Percentiles rank a stretch among this genome's conserved stretches.
These are phyloP conservation scores for Electrophaes corylata DNA, from an alignment of 2,888 invertebrate genomes.

Conservation along the genomic window DNA sequence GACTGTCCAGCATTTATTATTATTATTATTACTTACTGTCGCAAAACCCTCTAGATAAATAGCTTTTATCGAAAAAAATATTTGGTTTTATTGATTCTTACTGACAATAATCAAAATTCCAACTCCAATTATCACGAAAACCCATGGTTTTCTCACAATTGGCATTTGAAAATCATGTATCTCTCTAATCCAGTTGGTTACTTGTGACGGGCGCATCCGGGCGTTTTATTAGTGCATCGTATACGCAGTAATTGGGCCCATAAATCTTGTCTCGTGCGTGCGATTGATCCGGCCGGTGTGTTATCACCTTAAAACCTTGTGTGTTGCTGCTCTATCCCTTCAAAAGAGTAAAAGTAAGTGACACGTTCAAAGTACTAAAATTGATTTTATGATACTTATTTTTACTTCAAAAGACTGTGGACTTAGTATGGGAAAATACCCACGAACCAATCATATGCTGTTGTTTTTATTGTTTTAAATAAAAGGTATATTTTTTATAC, in stretches of 20 bases:
- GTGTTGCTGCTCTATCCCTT: constrained; percentile 14
- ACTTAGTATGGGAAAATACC: not conserved
- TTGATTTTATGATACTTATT: not conserved
- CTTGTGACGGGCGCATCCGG: constrained; percentile 26
- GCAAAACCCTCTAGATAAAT: too few relatives aligned
- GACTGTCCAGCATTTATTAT: too few relatives aligned
- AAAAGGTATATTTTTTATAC: too few relatives aligned
- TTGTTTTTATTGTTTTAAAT: not conserved
- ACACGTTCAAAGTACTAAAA: constrained; percentile 5
- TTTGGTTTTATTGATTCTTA: not conserved
- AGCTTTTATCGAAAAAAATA: not conserved
- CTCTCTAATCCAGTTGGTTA: constrained; percentile 9
- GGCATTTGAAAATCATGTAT: constrained; percentile 11
- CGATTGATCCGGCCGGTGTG: constrained; percentile 44
- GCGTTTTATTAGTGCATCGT: constrained; percentile 32
- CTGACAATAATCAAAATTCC: not conserved
- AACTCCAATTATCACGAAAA: constrained; percentile 8
- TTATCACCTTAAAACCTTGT: constrained; percentile 22
- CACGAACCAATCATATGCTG: not conserved
- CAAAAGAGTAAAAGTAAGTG: constrained; percentile 13
- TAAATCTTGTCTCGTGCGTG: constrained; percentile 49
- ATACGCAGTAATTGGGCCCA: constrained; percentile 45
- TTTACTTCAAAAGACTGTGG: not conserved
- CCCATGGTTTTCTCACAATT: constrained; percentile 7
- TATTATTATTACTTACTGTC: too few relatives aligned